Evolutionary conservation across 2,113 vertebrate genomes (phyloP).

Genomic region (Hippoglossus stenolepis): DNA sequence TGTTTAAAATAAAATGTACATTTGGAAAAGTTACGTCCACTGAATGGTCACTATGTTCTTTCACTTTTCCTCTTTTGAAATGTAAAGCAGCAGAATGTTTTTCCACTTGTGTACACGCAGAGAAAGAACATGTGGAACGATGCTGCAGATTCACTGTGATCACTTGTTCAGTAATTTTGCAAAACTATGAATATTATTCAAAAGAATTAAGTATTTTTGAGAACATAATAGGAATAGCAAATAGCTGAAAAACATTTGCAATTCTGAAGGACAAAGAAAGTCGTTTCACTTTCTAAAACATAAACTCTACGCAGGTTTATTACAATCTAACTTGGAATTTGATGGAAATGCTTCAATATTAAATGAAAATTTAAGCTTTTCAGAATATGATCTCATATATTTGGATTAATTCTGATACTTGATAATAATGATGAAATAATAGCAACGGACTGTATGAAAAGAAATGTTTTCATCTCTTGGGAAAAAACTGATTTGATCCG

Average conservation of each 20-base stretch:
- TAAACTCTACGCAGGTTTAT: not conserved
- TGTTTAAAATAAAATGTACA: conserved; percentile 96
- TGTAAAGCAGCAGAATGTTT: conserved; percentile 26
- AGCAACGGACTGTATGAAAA: no score
- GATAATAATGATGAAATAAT: no score
- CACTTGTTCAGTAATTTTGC: not conserved
- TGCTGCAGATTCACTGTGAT: not conserved
- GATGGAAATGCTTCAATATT: not conserved
- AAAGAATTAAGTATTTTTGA: not conserved
- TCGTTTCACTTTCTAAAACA: not conserved
- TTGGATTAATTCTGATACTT: no score
- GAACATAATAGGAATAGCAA: not conserved
- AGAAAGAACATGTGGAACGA: not conserved
- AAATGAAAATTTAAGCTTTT: no score
- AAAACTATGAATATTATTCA: not conserved
- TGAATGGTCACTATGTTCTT: conserved; percentile 12
- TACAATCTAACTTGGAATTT: not conserved
- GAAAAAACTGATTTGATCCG: no score
- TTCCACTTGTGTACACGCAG: not conserved
- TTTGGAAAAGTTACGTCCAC: conserved; percentile 77
- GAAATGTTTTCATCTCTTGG: no score
- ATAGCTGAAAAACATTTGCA: not conserved
- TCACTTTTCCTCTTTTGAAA: conserved; percentile 30
- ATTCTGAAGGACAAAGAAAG: no score
- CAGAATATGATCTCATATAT: no score